phyloP scores from a whole-genome alignment of 2,113 vertebrate species.

The Dinomys branickii region DNA sequence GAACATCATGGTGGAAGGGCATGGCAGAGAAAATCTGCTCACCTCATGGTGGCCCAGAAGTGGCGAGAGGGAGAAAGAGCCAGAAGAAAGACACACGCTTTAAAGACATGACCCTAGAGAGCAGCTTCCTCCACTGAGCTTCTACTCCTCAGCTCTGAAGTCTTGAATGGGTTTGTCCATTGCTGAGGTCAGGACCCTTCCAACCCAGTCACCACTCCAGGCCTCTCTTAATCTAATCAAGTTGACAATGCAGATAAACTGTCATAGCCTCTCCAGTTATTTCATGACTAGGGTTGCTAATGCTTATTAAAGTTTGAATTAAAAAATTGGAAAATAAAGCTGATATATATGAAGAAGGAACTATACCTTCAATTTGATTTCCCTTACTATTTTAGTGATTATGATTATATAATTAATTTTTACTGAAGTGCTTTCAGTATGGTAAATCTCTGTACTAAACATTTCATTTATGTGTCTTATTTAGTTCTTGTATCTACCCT shows the following conservation, averaged over 20 bases:
- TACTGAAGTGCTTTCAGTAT: neutral
- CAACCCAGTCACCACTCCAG: too few relatives aligned
- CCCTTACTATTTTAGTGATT: neutral
- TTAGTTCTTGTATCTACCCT: neutral
- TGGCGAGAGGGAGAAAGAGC: neutral
- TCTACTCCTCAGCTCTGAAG: neutral
- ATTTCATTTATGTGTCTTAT: neutral
- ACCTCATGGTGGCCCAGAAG: neutral
- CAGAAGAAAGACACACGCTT: neutral
- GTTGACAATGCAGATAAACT: neutral
- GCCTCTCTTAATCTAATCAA: neutral
- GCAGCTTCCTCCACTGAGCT: neutral
- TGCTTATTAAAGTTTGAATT: slow-evolving; percentile 39
- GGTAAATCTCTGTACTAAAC: neutral
- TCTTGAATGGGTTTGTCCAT: too few relatives aligned
- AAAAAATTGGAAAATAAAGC: slow-evolving; percentile 37
- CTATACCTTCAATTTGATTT: slow-evolving; percentile 18
- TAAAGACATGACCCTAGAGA: neutral
- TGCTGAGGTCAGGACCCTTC: neutral
- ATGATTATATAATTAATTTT: neutral
- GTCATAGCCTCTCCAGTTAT: neutral
- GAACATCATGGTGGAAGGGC: neutral
- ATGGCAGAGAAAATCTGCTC: neutral
- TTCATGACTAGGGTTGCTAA: neutral
- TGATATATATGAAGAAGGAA: slow-evolving; percentile 14